phyloP scores from a whole-genome alignment of 2,797 vertebrate species.

The Enteromius fasciolatus region DNA sequence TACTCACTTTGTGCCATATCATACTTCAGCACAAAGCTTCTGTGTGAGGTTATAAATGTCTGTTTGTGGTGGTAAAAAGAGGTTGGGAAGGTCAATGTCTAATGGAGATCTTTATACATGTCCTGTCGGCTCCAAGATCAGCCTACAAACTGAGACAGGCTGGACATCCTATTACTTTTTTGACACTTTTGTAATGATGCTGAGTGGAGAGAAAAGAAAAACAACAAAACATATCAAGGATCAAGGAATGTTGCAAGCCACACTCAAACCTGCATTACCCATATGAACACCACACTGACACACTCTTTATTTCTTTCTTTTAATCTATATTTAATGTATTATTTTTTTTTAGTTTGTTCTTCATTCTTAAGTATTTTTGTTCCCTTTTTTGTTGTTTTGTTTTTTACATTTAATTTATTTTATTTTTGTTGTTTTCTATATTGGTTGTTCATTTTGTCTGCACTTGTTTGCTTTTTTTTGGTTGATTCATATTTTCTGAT shows the following conservation, averaged over 20 bases:
- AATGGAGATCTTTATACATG: background rate
- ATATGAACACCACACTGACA: background rate
- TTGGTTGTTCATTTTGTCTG: background rate
- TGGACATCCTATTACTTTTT: conserved; percentile 35
- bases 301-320: background rate
- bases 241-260: background rate
- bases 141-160: background rate
- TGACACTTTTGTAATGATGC: background rate
- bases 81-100: background rate
- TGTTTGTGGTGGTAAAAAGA: background rate
- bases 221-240: background rate
- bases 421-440: background rate
- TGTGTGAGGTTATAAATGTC: conserved; percentile 13
- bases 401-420: background rate
- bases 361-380: no score
- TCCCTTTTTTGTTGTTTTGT: no score
- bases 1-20: conserved; percentile 32
- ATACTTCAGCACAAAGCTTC: conserved; percentile 30
- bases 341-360: no score
- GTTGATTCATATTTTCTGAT: background rate
- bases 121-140: background rate
- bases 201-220: background rate
- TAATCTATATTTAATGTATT: no score
- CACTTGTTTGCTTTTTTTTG: background rate
- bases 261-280: background rate